Conservation (phyloP, 2,113 vertebrate species). For the Coptodon rendalli region DNA sequence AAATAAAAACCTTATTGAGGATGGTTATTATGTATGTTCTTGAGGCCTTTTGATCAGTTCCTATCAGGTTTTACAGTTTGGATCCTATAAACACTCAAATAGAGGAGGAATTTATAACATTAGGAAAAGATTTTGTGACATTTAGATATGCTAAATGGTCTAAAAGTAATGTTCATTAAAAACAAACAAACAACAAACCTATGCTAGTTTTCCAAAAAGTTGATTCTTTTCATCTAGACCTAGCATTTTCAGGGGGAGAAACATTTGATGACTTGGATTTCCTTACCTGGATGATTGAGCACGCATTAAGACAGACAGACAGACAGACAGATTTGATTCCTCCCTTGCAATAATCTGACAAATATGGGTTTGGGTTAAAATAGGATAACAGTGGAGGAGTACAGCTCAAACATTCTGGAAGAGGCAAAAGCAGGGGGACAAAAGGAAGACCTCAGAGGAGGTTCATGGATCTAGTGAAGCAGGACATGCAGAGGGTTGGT, state of each 20-base stretch:
- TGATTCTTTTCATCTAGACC: background rate
- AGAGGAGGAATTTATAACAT: background rate
- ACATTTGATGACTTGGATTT: background rate
- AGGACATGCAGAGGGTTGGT: background rate
- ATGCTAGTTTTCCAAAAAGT: background rate
- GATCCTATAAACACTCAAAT: background rate
- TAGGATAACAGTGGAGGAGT: background rate
- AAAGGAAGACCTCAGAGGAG: background rate
- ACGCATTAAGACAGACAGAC: background rate
- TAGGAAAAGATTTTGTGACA: background rate
- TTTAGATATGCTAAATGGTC: background rate
- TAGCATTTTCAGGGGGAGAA: background rate
- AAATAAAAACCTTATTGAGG: too few relatives aligned
- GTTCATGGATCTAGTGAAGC: background rate
- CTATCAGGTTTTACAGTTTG: background rate
- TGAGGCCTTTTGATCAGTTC: background rate
- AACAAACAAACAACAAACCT: background rate
- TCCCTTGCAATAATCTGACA: background rate
- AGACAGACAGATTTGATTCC: background rate
- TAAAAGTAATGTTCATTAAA: background rate
- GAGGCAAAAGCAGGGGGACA: background rate
- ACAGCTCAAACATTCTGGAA: background rate
- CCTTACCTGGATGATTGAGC: background rate
- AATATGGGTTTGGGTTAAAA: background rate
- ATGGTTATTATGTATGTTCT: background rate